Base-by-base conservation (phyloP, 2,113 vertebrate genomes). In the Rallus limicola region DNA sequence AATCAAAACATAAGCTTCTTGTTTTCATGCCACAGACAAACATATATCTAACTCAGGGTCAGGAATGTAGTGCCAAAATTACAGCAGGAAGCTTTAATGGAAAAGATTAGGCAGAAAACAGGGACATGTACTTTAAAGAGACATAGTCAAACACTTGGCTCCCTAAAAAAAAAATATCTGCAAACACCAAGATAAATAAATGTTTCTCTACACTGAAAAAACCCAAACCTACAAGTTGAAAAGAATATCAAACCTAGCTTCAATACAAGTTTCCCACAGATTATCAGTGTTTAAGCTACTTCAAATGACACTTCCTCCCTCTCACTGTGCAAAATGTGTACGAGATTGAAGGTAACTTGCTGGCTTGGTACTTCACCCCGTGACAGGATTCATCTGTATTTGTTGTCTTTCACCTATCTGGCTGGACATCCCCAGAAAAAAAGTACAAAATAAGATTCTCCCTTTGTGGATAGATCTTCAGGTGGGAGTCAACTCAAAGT, bases 271-370 rank as follows among this genome's bases (percentile, higher is more conserved):
- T 38, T 58, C 53, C 28, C 31, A 52, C 31, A 78, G 31, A 67
- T 38, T 8, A 72, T 15, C 78, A 91, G 36, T 0, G 0, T 28
- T 69, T 29, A 52, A 33, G 3, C 9, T 62, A 2, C 31, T 75
- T 82, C 62, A 52, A 92, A 92, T 64, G 77, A 46, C 13, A 23
- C 17, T 46, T 38, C 31, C 62, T 74, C 36, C 64, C 46, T 58
- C 75, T 64, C 50, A 7, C 42, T 42, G 33, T 18, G 34, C 69
- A 80, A 63, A 79, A 78, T 62, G 24, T 1, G 0, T 23, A 31
- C 1, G 11, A 56, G 34, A 56, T 0, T 38, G 70, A 58, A 52
- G 88, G 24, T 8, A 33, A 34, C 10, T 44, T 1, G 1, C 26
- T 8, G 13, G 16, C 46, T 65, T 12, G 6, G 13, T 9, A 4